These are phyloP conservation scores for Gymnosoma rotundatum DNA, from an alignment of 2,888 invertebrate genomes.

Conservation along the genomic window DNA sequence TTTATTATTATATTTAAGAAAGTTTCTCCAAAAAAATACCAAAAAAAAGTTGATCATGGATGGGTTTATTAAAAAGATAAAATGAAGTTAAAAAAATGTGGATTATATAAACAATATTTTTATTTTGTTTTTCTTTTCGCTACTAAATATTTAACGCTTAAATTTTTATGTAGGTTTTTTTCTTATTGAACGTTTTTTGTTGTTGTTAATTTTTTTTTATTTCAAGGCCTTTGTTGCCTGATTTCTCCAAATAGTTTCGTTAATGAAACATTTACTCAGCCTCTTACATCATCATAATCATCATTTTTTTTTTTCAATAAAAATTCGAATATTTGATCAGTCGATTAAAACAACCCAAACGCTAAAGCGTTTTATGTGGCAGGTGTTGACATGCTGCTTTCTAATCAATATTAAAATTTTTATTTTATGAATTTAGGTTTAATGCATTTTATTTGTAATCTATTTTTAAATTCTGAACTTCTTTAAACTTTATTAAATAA, in stretches of 20 bases:
- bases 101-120: constrained; percentile 58
- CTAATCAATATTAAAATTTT: no score
- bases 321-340: constrained; percentile 25
- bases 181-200: neutral
- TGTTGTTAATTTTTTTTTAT: constrained; percentile 27
- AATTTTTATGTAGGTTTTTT: constrained; percentile 30
- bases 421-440: no score
- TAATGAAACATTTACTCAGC: constrained; percentile 38
- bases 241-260: constrained; percentile 67
- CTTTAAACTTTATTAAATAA: no score
- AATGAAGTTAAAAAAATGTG: neutral
- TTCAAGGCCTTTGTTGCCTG: constrained; percentile 66
- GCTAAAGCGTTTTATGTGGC: neutral
- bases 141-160: constrained; percentile 54
- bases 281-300: constrained; percentile 62
- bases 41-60: constrained; percentile 44
- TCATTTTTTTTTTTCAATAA: no score
- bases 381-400: no score
- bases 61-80: constrained; percentile 3
- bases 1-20: constrained; percentile 48
- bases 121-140: constrained; percentile 1
- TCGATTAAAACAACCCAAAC: neutral
- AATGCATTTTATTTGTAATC: no score
- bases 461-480: no score
- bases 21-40: constrained; percentile 55